Percentiles rank a stretch among this genome's conserved stretches.
These are phyloP conservation scores for Campylomormyrus numenius DNA, from an alignment of 2,113 vertebrate genomes.

Conservation along the genomic window DNA sequence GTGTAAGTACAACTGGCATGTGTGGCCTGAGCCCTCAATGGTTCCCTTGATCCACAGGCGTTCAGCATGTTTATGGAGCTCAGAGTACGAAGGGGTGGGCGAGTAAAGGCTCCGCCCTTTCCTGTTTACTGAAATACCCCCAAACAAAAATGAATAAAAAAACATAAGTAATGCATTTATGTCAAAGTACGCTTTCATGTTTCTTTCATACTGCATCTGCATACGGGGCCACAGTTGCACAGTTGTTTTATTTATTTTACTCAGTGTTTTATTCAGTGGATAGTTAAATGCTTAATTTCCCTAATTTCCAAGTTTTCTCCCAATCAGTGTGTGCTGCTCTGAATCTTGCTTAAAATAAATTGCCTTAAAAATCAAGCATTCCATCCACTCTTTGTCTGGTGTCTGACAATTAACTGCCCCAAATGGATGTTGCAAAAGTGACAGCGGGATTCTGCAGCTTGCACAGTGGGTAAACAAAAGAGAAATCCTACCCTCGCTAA, in stretches of 20 bases:
- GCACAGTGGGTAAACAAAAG: constrained; percentile 1
- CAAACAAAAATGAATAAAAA: not conserved
- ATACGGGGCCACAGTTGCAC: not conserved
- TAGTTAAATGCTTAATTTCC: not conserved
- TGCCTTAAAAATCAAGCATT: not conserved
- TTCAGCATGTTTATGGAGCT: not conserved
- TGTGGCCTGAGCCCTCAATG: not conserved
- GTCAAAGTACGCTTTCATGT: not conserved
- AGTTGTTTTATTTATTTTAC: not conserved
- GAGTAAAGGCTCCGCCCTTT: not conserved
- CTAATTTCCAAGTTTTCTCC: not conserved
- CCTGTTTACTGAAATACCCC: not conserved
- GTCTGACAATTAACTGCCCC: not conserved
- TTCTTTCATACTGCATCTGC: not conserved
- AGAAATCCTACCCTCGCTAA: not conserved
- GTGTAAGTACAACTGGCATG: not conserved
- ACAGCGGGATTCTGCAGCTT: not conserved
- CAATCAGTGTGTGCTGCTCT: not conserved
- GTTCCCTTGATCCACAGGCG: not conserved
- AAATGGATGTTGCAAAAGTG: not conserved
- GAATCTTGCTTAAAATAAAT: not conserved
- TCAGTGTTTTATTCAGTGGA: not conserved
- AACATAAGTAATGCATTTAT: not conserved
- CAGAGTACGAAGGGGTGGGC: not conserved
- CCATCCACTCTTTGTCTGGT: not conserved